These are phyloP conservation scores for Bombylius major DNA, from an alignment of 2,888 invertebrate genomes.

Conservation along the genomic window DNA sequence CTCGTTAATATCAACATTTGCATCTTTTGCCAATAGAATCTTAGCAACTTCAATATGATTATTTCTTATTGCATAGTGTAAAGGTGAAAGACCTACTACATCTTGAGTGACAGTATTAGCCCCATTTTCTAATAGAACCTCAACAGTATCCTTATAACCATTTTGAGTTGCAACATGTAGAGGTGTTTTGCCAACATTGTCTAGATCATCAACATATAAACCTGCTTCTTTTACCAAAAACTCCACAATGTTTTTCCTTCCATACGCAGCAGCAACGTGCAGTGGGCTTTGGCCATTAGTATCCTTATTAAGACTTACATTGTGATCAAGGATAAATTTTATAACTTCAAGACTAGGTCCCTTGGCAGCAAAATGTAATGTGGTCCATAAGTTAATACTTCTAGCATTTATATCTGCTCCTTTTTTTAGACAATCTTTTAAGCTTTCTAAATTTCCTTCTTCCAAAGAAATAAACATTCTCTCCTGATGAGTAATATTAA, in stretches of 20 bases:
- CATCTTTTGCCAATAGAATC: slow-evolving; percentile 12
- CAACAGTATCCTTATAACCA: slow-evolving; percentile 1
- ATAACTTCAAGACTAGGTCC: slow-evolving; percentile 5
- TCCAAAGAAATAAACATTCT: too few relatives aligned
- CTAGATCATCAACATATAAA: slow-evolving; percentile 10
- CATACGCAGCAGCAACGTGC: too few relatives aligned
- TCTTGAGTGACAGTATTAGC: neutral
- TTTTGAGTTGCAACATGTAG: slow-evolving; percentile 4
- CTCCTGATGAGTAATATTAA: too few relatives aligned
- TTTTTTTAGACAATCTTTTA: too few relatives aligned
- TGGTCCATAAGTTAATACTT: neutral
- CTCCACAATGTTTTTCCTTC: too few relatives aligned
- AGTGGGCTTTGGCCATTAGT: too few relatives aligned
- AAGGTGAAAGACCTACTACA: slow-evolving; percentile 1
- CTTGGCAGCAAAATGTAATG: slow-evolving; percentile 9
- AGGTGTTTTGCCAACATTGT: neutral
- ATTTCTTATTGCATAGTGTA: slow-evolving; percentile 11
- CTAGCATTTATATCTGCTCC: slow-evolving; percentile 9
- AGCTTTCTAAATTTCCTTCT: too few relatives aligned
- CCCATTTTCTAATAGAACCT: slow-evolving; percentile 3
- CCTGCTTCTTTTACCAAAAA: too few relatives aligned
- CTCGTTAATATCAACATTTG: slow-evolving; percentile 6
- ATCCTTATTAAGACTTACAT: too few relatives aligned
- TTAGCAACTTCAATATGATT: slow-evolving; percentile 12
- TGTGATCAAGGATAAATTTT: slow-evolving; percentile 5